Base-by-base conservation (phyloP, 1,140 invertebrate species). In the Anagrus nilaparvatae region DNA sequence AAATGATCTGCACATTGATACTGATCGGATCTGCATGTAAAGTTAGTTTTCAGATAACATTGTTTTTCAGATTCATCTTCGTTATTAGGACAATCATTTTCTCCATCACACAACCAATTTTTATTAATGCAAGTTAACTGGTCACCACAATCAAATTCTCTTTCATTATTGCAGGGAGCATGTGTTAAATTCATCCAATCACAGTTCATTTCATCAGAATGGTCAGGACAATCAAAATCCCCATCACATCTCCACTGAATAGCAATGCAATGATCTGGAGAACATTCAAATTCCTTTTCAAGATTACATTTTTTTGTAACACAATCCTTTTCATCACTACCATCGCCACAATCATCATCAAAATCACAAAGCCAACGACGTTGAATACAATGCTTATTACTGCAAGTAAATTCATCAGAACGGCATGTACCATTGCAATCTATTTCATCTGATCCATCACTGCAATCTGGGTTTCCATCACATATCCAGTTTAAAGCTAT, bases 401-500 rank as follows among this genome's bases (percentile, higher is more conserved):
- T 76, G 65, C 90, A 94, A 3, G 86, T 89, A 58, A 90, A 93
- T 60, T 93, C 85, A 57, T 91, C 86, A 14, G 84, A 77, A 40
- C 87, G 77, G 60, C 87, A 91, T 1, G 84, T 88, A 54, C 84
- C 82, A 73, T 88, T 89, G 79, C 87, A 88, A 68, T 79, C 76
- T 67, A 79, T 76, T 60, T 90, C 87, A 68, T 95, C 91, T 48
- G 86, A 88, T 50, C 79, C 84, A 66, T 92, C 87, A 39, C 77
- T 76, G 71, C 91, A 94, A 72, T 94, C 90, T 21, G 73, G 63
- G 60, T 81, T 83, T 58, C 82, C 81, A 67, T 94, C 89, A 63
- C 91, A 95, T 74, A 90, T 86, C 88, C 88, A 94, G 25, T 83
- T 82, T 50, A 88, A 73, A 38, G 87, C 84, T 44, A 94, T 83